phyloP scores from a whole-genome alignment of 2,797 vertebrate genomes.

The Notolabrus celidotus region DNA sequence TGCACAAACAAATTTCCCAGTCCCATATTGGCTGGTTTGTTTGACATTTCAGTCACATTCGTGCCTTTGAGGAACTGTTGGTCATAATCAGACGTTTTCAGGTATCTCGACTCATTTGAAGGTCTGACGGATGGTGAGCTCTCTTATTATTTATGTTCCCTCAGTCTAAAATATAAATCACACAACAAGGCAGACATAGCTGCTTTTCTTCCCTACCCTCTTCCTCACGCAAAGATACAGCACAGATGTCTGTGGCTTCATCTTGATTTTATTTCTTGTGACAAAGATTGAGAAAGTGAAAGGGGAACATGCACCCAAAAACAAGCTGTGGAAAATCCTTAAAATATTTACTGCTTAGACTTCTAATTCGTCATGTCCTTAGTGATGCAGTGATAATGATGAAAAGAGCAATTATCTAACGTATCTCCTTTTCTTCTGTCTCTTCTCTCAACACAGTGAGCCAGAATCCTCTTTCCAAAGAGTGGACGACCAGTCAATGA shows the following conservation, averaged over 20 bases:
- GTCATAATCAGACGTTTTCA: slow-evolving; percentile 76
- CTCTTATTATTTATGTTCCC: slow-evolving; percentile 79
- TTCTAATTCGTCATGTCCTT: not conserved
- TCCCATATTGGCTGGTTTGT: slow-evolving; percentile 30
- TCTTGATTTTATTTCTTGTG: slow-evolving; percentile 74
- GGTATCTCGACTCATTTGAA: slow-evolving; percentile 75
- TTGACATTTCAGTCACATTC: slow-evolving; percentile 72
- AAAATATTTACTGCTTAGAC: too few relatives aligned
- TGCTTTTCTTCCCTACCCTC: slow-evolving; percentile 53
- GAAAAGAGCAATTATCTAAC: slow-evolving; percentile 30
- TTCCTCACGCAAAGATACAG: slow-evolving; percentile 48
- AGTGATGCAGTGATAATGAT: not conserved
- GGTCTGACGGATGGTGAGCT: slow-evolving; percentile 71
- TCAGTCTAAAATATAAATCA: slow-evolving; percentile 80
- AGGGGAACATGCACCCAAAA: slow-evolving; percentile 48
- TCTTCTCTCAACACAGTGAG: slow-evolving; percentile 78
- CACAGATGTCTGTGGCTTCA: slow-evolving; percentile 47
- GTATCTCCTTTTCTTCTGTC: slow-evolving; percentile 41
- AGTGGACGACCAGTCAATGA: slow-evolving; percentile 94
- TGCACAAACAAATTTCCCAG: slow-evolving; percentile 40
- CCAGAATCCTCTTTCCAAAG: slow-evolving; percentile 80
- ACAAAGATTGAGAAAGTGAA: slow-evolving; percentile 59
- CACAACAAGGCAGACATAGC: slow-evolving; percentile 61
- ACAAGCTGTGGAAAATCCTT: slow-evolving; percentile 1
- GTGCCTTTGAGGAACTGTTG: slow-evolving; percentile 67